phyloP scores from a whole-genome alignment of 2,797 vertebrate species.

The Microctenopoma steveboyesi region DNA sequence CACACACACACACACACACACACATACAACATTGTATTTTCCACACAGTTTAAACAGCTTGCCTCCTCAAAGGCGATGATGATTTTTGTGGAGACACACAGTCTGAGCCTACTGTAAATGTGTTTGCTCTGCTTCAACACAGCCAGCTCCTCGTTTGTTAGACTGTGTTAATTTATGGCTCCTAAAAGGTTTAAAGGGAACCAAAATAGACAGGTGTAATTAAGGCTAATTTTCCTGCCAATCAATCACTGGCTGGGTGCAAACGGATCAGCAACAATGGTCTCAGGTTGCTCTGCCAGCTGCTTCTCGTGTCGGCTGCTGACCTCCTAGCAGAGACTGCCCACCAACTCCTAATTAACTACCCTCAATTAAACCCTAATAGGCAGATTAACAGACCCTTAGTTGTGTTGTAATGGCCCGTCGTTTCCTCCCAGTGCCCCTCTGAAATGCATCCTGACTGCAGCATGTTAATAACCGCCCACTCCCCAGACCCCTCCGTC shows the following conservation, averaged over 20 bases:
- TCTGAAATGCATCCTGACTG: constrained; percentile 75
- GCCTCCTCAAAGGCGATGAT: constrained; percentile 61
- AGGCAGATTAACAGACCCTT: constrained; percentile 84
- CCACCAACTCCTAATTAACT: constrained; percentile 81
- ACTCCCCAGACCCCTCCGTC: constrained; percentile 22
- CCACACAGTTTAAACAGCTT: constrained; percentile 58
- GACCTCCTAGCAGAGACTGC: constrained; percentile 63
- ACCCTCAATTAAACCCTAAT: constrained; percentile 85
- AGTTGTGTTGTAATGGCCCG: constrained; percentile 77
- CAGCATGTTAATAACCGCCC: constrained; percentile 69
- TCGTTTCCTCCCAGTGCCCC: constrained; percentile 77
- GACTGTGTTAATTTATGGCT: constrained; percentile 63
- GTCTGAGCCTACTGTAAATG: constrained; percentile 71
- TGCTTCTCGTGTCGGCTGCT: constrained; percentile 69
- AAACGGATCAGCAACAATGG: constrained; percentile 75
- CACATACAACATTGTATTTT: constrained; percentile 60
- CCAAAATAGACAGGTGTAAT: constrained; percentile 76
- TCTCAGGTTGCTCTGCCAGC: constrained; percentile 75
- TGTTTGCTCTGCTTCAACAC: constrained; percentile 55
- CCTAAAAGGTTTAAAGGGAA: constrained; percentile 55
- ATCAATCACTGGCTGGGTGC: constrained; percentile 75
- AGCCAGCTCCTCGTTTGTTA: constrained; percentile 34
- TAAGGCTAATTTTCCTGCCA: constrained; percentile 78
- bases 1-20: constrained; percentile 7
- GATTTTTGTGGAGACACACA: constrained; percentile 61